Evolutionary conservation across 2,797 vertebrate species (phyloP).

Genomic region (Acanthurus leucopareius): DNA sequence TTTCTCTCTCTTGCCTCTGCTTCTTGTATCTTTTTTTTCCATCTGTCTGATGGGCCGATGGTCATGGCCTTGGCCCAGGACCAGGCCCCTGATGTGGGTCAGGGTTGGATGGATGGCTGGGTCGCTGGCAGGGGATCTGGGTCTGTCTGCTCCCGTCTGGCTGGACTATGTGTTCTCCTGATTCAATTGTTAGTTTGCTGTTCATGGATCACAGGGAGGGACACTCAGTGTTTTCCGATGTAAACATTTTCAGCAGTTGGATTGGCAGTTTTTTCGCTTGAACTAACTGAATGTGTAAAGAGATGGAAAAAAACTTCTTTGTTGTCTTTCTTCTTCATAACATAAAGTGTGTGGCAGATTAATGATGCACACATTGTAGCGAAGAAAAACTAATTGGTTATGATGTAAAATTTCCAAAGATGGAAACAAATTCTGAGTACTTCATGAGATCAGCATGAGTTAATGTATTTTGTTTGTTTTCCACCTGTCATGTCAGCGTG

Average conservation of each 20-base stretch:
- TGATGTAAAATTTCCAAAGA: neutral
- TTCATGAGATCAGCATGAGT: neutral
- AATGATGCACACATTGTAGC: neutral
- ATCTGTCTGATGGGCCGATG: slow-evolving; percentile 36
- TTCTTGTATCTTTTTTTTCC: slow-evolving; percentile 27
- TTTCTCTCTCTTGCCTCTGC: slow-evolving; percentile 7
- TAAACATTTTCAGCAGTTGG: neutral
- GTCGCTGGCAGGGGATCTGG: slow-evolving; percentile 55
- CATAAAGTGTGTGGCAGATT: neutral
- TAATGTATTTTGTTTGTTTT: slow-evolving; percentile 1
- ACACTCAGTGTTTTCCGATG: neutral
- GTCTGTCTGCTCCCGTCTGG: slow-evolving; percentile 43
- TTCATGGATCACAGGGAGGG: slow-evolving; percentile 11
- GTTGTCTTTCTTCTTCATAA: neutral
- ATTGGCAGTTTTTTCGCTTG: neutral
- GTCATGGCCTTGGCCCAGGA: slow-evolving; percentile 42
- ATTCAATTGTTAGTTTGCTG: slow-evolving; percentile 22
- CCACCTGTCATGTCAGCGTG: neutral
- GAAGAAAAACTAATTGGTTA: no score
- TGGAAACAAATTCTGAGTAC: neutral
- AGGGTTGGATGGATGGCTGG: slow-evolving; percentile 55
- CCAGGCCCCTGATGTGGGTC: slow-evolving; percentile 61
- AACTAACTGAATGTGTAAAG: neutral
- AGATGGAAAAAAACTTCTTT: neutral
- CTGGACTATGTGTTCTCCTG: slow-evolving; percentile 26